These are phyloP conservation scores for Pseudomugil tenellus DNA, from an alignment of 2,797 vertebrate species.

Conservation along the genomic window DNA sequence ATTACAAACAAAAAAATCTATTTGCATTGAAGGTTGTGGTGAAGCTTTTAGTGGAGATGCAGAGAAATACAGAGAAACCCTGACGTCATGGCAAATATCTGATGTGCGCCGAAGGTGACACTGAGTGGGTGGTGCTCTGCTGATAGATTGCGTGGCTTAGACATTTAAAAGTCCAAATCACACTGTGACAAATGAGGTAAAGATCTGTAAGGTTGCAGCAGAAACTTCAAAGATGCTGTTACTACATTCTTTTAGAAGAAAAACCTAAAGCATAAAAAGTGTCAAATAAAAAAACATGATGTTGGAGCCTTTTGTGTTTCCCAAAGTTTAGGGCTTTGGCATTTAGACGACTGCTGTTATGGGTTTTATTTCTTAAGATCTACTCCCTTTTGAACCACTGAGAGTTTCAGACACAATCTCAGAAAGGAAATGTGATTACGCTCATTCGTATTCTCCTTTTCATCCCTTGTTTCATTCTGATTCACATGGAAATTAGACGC, in stretches of 20 bases:
- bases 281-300: slow-evolving; percentile 31
- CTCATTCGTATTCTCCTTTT: slow-evolving; percentile 44
- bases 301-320: slow-evolving; percentile 19
- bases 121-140: slow-evolving; percentile 30
- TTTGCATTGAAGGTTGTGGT: background rate
- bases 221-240: slow-evolving; percentile 20
- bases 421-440: slow-evolving; percentile 50
- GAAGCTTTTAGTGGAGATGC: slow-evolving; percentile 16
- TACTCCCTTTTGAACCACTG: slow-evolving; percentile 41
- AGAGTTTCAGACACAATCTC: slow-evolving; percentile 48
- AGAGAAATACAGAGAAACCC: slow-evolving; percentile 18
- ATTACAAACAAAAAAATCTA: slow-evolving; percentile 8
- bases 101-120: slow-evolving; percentile 47
- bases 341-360: slow-evolving; percentile 48
- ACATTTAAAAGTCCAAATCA: slow-evolving; percentile 51
- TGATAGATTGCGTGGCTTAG: slow-evolving; percentile 33
- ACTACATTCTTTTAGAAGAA: background rate
- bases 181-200: slow-evolving; percentile 37
- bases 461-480: slow-evolving; percentile 51
- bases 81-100: slow-evolving; percentile 32
- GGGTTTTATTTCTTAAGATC: slow-evolving; percentile 45
- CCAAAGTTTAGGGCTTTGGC: slow-evolving; percentile 43
- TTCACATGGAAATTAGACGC: slow-evolving; percentile 70
- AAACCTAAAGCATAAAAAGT: slow-evolving; percentile 17
- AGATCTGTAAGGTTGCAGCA: slow-evolving; percentile 29